These are phyloP conservation scores for Motacilla alba DNA, from an alignment of 2,113 vertebrate species.

Conservation along the genomic window DNA sequence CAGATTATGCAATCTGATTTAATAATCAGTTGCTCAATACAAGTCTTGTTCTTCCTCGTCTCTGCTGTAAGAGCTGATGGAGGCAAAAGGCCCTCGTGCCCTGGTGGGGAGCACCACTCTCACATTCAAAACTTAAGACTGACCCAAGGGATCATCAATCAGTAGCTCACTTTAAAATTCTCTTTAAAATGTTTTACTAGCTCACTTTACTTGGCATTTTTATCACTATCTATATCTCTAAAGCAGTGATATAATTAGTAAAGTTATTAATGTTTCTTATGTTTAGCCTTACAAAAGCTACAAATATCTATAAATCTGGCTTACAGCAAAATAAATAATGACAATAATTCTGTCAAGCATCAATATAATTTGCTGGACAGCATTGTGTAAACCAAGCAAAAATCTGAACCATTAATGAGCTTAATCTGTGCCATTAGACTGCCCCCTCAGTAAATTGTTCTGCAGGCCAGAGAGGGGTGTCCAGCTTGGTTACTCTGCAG, in stretches of 20 bases:
- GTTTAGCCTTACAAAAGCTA: slow-evolving; percentile 65
- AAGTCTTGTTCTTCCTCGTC: background rate
- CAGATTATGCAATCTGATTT: slow-evolving; percentile 23
- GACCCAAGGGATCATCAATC: slow-evolving; percentile 63
- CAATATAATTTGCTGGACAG: slow-evolving; percentile 58
- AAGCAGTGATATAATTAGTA: slow-evolving; percentile 76
- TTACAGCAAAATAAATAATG: slow-evolving; percentile 72
- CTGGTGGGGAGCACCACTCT: background rate
- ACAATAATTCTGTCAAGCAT: slow-evolving; percentile 68
- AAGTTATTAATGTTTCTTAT: slow-evolving; percentile 76
- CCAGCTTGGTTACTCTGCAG: background rate
- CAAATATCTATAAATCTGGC: slow-evolving; percentile 71
- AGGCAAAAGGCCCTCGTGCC: background rate
- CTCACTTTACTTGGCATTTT: slow-evolving; percentile 74
- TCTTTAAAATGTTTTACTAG: slow-evolving; percentile 73
- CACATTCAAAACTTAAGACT: slow-evolving; percentile 32
- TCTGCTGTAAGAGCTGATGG: background rate
- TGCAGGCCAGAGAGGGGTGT: background rate
- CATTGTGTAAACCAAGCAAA: slow-evolving; percentile 58
- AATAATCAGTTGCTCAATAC: background rate
- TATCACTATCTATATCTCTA: slow-evolving; percentile 70
- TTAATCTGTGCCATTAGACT: slow-evolving; percentile 51
- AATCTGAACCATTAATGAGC: slow-evolving; percentile 49
- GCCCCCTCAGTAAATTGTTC: slow-evolving; percentile 23
- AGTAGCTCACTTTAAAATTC: slow-evolving; percentile 70